phyloP scores from a whole-genome alignment of 1,140 invertebrate genomes.

The Samia ricini region DNA sequence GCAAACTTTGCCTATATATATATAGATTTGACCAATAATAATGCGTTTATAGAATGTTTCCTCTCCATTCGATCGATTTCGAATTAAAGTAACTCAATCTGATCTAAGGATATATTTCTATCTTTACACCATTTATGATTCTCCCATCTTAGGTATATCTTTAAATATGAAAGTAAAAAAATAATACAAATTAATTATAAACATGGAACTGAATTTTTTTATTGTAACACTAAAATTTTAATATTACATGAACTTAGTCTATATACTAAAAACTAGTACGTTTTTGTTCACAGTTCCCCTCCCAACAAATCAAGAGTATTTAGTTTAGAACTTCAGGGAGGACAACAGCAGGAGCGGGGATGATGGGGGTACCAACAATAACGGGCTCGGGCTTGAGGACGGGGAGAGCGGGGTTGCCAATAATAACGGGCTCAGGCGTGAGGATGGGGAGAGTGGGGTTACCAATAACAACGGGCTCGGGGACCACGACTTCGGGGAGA shows the following conservation, averaged over 20 bases:
- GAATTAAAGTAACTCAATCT: too few relatives aligned
- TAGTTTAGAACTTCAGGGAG: slow-evolving; percentile 8
- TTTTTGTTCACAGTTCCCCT: slow-evolving; percentile 6
- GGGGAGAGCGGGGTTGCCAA: not conserved
- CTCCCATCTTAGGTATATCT: too few relatives aligned
- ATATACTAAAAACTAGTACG: slow-evolving; percentile 4
- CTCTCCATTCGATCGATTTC: too few relatives aligned
- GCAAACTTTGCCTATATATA: too few relatives aligned
- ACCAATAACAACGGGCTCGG: slow-evolving; percentile 4
- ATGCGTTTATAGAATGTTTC: too few relatives aligned
- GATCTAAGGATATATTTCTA: too few relatives aligned
- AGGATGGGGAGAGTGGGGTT: not conserved
- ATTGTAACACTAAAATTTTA: not conserved
- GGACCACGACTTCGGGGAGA: not conserved
- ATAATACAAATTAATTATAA: not conserved
- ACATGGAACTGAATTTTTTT: not conserved
- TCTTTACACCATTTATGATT: too few relatives aligned
- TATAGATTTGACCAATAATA: too few relatives aligned
- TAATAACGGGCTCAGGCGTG: slow-evolving; percentile 1
- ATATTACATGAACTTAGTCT: not conserved
- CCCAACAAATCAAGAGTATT: not conserved
- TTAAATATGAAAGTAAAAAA: not conserved
- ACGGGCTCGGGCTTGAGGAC: slow-evolving; percentile 4
- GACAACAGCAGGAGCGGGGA: slow-evolving; percentile 3
- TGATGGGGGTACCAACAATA: not conserved